phyloP scores from a whole-genome alignment of 2,113 vertebrate genomes.

The Oryctolagus cuniculus region DNA sequence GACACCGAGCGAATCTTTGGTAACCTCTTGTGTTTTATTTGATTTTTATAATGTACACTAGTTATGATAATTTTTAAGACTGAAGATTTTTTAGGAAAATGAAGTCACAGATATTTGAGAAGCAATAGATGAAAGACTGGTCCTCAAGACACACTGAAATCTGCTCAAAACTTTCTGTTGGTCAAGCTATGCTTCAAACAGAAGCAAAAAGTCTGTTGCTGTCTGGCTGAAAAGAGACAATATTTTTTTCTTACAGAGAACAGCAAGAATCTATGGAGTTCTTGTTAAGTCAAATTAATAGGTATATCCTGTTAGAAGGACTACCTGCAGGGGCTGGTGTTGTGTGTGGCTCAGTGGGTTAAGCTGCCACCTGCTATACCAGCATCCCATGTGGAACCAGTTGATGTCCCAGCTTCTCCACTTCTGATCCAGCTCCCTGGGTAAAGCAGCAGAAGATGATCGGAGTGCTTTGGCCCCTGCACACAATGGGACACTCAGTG shows the following conservation, averaged over 20 bases:
- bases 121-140: not conserved
- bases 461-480: too few relatives aligned
- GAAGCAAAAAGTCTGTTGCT: not conserved
- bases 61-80: not conserved
- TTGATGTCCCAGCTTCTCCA: too few relatives aligned
- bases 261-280: not conserved
- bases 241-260: conserved; percentile 4
- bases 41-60: not conserved
- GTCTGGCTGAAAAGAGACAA: not conserved
- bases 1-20: not conserved
- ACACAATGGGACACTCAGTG: too few relatives aligned
- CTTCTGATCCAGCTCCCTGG: too few relatives aligned
- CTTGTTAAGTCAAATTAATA: not conserved
- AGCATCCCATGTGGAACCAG: too few relatives aligned
- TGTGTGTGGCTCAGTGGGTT: too few relatives aligned
- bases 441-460: too few relatives aligned
- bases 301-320: not conserved
- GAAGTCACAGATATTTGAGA: not conserved
- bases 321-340: too few relatives aligned
- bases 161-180: not conserved
- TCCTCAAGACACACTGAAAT: not conserved
- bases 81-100: not conserved
- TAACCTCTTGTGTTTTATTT: not conserved
- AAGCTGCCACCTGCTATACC: too few relatives aligned
- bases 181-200: not conserved